Evolutionary conservation across 2,888 invertebrate genomes (phyloP), one percentile per base, ranked within the genome.

Genomic region (Caenorhabditis virilis): DNA sequence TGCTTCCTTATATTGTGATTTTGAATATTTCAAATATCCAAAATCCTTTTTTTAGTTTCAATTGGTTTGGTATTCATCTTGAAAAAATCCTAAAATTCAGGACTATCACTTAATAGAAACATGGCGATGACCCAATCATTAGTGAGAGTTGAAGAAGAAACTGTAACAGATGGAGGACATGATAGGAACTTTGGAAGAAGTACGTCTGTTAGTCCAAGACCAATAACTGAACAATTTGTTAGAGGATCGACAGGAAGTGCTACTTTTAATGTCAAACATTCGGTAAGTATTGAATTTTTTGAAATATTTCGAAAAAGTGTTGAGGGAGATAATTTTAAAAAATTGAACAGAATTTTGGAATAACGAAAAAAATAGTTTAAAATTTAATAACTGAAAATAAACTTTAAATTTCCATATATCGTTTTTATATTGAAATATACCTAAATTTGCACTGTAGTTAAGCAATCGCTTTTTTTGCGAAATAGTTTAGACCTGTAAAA

Each of bases 121-220:
- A 56, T 62, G 48, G 33, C 58, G 7, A 64, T 64, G 64, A 59
- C 64, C 9, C 59, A 64, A 46, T 64, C 64, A 16, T 15, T 64
- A 16, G 58, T 64, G 15, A 53, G 59, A 13, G 64, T 64, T 6
- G 64, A 64, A 48, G 64, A 64, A 25, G 64, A 64, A 26, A 58
- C 41, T 9, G 42, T 48, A 2, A 54, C 64, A 1, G 54, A 58
- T 26, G 57, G 57, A 23, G 51, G 42, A 22, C n/a, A n/a, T 26
- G 39, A 39, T 35, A 26, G 26, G 18, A 43, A 23, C 27, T 30
- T 23, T 38, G 25, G 33, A 22, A 51, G 63, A 35, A 63, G 63
- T 41, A 63, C 54, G 6, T 63, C 63, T 3, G 63, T 63, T 0
- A 63, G 63, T 27, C 63, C 63, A 4, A 38, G 63, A 15, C 63